These are phyloP conservation scores for Athripsodes cinereus DNA, from an alignment of 2,888 invertebrate genomes.

Conservation along the genomic window DNA sequence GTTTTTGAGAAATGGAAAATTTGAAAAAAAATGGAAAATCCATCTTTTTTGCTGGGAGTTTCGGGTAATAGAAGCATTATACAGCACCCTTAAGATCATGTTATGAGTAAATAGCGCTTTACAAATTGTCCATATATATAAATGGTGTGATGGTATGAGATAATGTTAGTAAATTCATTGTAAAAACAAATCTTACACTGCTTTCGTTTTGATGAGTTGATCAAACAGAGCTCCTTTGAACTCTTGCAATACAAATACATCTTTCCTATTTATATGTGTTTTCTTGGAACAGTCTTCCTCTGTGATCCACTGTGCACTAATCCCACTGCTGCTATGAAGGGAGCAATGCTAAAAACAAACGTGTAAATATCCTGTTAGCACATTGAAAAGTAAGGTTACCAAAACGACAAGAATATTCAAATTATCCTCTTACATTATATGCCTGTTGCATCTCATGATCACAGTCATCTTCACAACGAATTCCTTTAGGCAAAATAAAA, in stretches of 20 bases:
- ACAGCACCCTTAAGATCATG: too few species aligned
- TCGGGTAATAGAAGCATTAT: too few species aligned
- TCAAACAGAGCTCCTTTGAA: constrained; percentile 71
- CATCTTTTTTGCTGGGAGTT: too few species aligned
- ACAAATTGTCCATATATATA: too few species aligned
- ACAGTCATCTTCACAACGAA: constrained; percentile 15
- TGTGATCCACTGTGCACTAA: constrained; percentile 58
- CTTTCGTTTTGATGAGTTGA: constrained; percentile 56
- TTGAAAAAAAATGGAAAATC: too few species aligned
- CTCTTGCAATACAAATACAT: constrained; percentile 72
- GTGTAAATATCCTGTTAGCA: not conserved
- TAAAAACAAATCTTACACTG: constrained; percentile 52
- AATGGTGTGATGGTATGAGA: too few species aligned
- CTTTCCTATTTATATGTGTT: constrained; percentile 54
- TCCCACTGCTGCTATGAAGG: constrained; percentile 47
- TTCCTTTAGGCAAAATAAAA: constrained; percentile 7
- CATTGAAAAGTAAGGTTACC: too few species aligned
- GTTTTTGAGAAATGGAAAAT: too few species aligned
- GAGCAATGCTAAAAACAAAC: constrained; percentile 46
- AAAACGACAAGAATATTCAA: too few species aligned
- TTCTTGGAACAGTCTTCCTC: constrained; percentile 55
- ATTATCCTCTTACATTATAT: constrained; percentile 12
- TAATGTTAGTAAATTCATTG: not conserved
- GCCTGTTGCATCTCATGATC: constrained; percentile 19
- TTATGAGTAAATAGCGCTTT: too few species aligned